These are phyloP conservation scores for Drosophila melanosoma DNA, from an alignment of 2,888 invertebrate genomes.

Conservation along the genomic window DNA sequence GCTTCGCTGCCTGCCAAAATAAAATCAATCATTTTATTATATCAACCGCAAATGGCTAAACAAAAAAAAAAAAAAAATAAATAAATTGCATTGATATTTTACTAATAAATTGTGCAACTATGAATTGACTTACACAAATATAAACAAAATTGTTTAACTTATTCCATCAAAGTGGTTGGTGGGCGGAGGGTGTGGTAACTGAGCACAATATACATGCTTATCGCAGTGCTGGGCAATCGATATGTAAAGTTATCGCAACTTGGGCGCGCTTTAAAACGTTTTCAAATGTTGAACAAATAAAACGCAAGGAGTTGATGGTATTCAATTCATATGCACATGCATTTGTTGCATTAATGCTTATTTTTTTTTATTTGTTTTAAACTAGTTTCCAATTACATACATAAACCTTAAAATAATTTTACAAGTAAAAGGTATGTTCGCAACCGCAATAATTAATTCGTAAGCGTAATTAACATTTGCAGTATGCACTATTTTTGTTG, in stretches of 20 bases:
- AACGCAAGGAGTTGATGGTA: constrained; percentile 9
- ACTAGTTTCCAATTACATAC: constrained; percentile 63
- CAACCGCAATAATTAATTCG: constrained; percentile 53
- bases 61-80: neutral
- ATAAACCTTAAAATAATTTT: constrained; percentile 54
- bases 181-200: neutral
- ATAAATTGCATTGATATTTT: constrained; percentile 28
- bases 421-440: constrained; percentile 56
- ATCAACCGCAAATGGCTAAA: constrained; percentile 14
- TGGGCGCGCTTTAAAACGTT: neutral
- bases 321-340: constrained; percentile 34
- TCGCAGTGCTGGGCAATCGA: neutral
- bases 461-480: constrained; percentile 57
- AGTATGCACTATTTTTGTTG: constrained; percentile 32
- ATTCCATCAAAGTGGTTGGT: neutral
- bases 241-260: neutral
- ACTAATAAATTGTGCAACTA: constrained; percentile 34
- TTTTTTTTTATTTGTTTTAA: constrained; percentile 58
- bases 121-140: constrained; percentile 4
- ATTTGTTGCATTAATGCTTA: constrained; percentile 42
- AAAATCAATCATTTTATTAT: constrained; percentile 19
- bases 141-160: neutral
- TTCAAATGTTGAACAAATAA: neutral
- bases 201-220: neutral
- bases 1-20: neutral